Conservation (phyloP, 2,113 vertebrate species). For the Ptilorrhoa leucosticta region DNA sequence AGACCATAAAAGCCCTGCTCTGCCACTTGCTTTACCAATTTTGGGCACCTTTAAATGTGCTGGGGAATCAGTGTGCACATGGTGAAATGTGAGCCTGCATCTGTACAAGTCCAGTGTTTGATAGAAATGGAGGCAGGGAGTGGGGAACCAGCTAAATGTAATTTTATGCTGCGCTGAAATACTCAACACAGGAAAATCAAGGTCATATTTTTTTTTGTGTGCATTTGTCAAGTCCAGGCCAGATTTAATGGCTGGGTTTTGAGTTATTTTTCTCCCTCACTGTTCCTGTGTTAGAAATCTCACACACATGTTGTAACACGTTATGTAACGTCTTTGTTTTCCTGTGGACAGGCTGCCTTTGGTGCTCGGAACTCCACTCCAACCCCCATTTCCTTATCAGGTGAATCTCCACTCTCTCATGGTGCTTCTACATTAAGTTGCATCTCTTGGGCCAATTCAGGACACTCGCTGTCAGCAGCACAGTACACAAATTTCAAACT, state of each 20-base stretch:
- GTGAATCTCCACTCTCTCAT: background rate
- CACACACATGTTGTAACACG: background rate
- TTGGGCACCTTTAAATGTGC: background rate
- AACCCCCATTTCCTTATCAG: background rate
- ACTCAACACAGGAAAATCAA: background rate
- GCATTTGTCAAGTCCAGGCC: background rate
- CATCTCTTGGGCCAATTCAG: slow-evolving; percentile 1
- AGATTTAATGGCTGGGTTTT: background rate
- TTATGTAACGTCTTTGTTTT: background rate
- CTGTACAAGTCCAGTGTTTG: background rate
- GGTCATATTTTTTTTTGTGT: background rate
- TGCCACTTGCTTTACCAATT: background rate
- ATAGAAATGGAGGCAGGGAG: background rate
- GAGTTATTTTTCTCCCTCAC: background rate
- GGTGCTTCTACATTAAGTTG: background rate
- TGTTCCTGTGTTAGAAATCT: background rate
- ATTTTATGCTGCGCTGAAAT: background rate
- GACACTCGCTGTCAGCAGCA: background rate
- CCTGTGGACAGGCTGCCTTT: background rate
- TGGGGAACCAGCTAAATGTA: background rate
- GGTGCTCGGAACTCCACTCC: background rate
- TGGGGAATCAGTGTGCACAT: background rate
- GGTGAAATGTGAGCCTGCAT: background rate
- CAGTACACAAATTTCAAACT: background rate
- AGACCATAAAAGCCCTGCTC: background rate